phyloP scores from a whole-genome alignment of 2,113 vertebrate species.

The Calcarius ornatus region DNA sequence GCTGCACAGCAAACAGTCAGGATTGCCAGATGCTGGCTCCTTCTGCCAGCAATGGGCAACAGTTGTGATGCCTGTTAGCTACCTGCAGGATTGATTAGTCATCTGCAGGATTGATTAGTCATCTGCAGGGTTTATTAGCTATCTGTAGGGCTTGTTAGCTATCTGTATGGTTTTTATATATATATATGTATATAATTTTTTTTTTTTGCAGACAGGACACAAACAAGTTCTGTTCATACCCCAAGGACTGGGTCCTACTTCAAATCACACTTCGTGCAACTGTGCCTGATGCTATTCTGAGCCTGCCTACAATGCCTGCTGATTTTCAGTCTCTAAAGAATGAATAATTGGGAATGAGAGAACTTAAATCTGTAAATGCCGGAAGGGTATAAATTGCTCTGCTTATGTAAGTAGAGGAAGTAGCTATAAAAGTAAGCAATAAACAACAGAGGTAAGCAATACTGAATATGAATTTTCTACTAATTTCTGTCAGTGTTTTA shows the following conservation, averaged over 20 bases:
- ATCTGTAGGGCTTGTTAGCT: not conserved
- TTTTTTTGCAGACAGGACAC: not conserved
- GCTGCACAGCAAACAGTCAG: not conserved
- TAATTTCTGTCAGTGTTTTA: constrained; percentile 20
- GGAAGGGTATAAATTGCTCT: not conserved
- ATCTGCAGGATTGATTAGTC: not conserved
- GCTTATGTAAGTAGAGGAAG: not conserved
- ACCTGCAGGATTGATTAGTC: not conserved
- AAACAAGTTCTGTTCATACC: not conserved
- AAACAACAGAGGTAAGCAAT: not conserved
- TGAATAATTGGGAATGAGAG: not conserved
- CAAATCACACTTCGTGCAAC: not conserved
- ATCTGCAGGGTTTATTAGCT: not conserved
- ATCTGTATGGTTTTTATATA: not conserved
- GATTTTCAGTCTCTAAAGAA: not conserved
- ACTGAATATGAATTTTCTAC: not conserved
- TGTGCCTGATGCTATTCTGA: not conserved
- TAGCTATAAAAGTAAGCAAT: constrained; percentile 16
- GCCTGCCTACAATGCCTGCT: not conserved
- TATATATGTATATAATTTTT: too few relatives aligned
- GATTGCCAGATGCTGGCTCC: not conserved
- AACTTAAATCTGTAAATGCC: not conserved
- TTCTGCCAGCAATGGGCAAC: not conserved
- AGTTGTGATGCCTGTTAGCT: not conserved
- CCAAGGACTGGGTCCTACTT: not conserved